phyloP scores from a whole-genome alignment of 1,140 invertebrate genomes.

The Temnothorax longispinosus region DNA sequence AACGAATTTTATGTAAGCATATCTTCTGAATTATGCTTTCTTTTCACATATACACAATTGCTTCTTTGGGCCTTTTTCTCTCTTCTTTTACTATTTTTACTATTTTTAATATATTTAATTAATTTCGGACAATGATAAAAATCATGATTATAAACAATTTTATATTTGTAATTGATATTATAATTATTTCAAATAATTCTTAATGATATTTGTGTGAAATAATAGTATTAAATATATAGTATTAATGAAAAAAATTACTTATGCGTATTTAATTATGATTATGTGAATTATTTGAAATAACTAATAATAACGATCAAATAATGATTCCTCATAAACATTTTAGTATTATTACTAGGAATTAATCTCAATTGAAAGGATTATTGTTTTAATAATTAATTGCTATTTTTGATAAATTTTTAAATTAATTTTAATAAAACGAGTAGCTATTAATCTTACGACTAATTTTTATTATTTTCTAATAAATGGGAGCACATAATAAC shows the following conservation, averaged over 20 bases:
- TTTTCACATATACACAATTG: background rate
- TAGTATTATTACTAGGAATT: background rate
- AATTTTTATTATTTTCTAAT: conserved; percentile 31
- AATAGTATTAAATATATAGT: conserved; percentile 30
- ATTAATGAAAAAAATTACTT: conserved; percentile 7
- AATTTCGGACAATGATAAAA: background rate
- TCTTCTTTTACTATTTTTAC: background rate
- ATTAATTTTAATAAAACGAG: background rate
- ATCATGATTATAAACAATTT: conserved; percentile 18
- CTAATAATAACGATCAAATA: background rate
- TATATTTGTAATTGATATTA: background rate
- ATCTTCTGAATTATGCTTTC: background rate
- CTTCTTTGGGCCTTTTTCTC: background rate
- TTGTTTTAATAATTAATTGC: conserved; percentile 14
- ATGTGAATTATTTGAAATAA: conserved; percentile 40
- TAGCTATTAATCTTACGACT: background rate
- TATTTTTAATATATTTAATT: background rate
- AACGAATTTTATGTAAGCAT: background rate
- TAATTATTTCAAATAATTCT: conserved; percentile 42
- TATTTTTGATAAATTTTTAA: conserved; percentile 26
- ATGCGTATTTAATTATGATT: conserved; percentile 12
- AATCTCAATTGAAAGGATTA: conserved; percentile 22
- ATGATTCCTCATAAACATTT: background rate
- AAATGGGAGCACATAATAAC: background rate
- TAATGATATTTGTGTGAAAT: background rate